These are phyloP conservation scores for Stenoptilia bipunctidactyla DNA, from an alignment of 2,888 invertebrate genomes.

Conservation along the genomic window DNA sequence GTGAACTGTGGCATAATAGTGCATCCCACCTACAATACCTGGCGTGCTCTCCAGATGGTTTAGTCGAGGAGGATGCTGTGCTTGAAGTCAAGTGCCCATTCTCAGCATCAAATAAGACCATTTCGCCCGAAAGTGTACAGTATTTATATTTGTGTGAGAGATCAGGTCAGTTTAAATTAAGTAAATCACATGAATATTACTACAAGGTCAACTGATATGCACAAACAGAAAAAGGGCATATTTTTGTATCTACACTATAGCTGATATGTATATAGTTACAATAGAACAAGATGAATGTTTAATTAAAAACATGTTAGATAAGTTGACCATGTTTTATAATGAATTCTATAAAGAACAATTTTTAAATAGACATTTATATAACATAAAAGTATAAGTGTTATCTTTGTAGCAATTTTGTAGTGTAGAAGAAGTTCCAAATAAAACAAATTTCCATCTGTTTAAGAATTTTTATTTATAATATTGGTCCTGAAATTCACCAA, in stretches of 20 bases:
- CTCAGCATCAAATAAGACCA: slow-evolving; percentile 13
- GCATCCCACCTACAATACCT: slow-evolving; percentile 12
- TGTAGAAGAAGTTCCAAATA: no score
- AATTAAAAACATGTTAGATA: background rate
- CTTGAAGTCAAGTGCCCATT: slow-evolving; percentile 3
- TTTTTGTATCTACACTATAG: background rate
- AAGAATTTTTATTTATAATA: no score
- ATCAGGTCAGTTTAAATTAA: background rate
- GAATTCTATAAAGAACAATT: background rate
- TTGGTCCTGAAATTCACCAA: no score
- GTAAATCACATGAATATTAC: no score
- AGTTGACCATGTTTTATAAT: background rate
- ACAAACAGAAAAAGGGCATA: background rate
- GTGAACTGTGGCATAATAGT: slow-evolving; percentile 7
- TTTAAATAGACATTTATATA: background rate
- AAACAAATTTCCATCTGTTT: no score
- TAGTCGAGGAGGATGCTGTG: background rate
- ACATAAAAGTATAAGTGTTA: no score
- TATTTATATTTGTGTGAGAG: background rate
- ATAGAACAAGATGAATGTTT: background rate
- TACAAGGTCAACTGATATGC: no score
- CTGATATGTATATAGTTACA: background rate
- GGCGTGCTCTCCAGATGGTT: background rate
- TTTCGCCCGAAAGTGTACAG: slow-evolving; percentile 11
- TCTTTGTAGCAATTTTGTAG: no score